Evolutionary conservation across 1,140 invertebrate species (phyloP).

Genomic region (Centruroides sculpturatus): DNA sequence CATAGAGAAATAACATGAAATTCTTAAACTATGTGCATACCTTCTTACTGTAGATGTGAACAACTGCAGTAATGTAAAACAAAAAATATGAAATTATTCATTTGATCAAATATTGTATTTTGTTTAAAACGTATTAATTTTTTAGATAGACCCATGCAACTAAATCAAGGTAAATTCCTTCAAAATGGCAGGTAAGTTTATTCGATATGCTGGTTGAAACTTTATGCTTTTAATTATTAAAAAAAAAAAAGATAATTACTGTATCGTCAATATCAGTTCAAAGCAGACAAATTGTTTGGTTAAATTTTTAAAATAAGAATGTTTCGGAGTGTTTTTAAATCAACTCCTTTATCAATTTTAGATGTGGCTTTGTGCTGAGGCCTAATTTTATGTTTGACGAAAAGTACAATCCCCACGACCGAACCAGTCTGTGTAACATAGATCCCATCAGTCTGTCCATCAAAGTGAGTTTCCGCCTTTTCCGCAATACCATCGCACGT

Average conservation of each 20-base stretch:
- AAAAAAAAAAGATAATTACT: too few relatives aligned
- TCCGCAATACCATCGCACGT: too few relatives aligned
- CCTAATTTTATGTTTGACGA: conserved; percentile 77
- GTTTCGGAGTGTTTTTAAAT: too few relatives aligned
- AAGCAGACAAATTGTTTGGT: too few relatives aligned
- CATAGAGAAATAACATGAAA: too few relatives aligned
- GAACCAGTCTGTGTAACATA: conserved; percentile 39
- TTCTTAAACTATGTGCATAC: too few relatives aligned
- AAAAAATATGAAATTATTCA: not conserved
- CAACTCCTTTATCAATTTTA: not conserved
- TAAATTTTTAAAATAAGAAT: too few relatives aligned
- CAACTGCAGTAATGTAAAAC: too few relatives aligned
- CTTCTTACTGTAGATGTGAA: too few relatives aligned
- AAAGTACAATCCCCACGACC: conserved; percentile 60
- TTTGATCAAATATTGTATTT: not conserved
- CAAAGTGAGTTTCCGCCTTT: conserved; percentile 30
- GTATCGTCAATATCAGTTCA: too few relatives aligned
- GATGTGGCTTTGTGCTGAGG: conserved; percentile 85
- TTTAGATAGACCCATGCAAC: conserved; percentile 78
- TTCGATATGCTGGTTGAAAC: too few relatives aligned
- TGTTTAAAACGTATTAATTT: not conserved
- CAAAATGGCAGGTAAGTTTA: conserved; percentile 52
- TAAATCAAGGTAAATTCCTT: conserved; percentile 82
- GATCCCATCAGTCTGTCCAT: conserved; percentile 53
- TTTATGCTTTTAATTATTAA: too few relatives aligned